Percentiles rank a stretch among this genome's conserved stretches.
phyloP scores from a whole-genome alignment of 2,888 invertebrate species.

The Polietes domitor region DNA sequence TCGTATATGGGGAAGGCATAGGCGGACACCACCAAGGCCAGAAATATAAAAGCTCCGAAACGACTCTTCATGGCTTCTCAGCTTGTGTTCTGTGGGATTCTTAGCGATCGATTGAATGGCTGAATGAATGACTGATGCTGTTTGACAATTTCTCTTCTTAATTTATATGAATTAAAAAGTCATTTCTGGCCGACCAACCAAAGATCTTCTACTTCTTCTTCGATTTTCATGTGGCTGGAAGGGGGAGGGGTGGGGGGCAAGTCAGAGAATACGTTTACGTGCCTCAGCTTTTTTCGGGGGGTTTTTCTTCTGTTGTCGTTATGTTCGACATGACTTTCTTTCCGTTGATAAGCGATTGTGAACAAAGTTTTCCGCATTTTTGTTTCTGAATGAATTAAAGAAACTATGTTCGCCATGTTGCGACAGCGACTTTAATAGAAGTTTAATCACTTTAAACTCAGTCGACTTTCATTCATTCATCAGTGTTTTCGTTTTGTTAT shows the following conservation, averaged over 20 bases:
- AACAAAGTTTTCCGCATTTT: neutral
- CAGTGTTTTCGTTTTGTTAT: no score
- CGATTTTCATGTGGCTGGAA: no score
- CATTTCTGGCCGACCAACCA: neutral
- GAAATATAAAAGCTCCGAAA: slow-evolving; percentile 2
- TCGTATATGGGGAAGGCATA: slow-evolving; percentile 31
- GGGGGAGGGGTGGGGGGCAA: no score
- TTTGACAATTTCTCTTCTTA: neutral
- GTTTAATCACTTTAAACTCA: no score
- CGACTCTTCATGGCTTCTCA: slow-evolving; percentile 6
- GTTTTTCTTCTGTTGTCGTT: neutral
- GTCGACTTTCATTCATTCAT: no score
- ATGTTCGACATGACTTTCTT: neutral
- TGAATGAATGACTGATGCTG: slow-evolving; percentile 36
- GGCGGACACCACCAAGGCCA: slow-evolving; percentile 18
- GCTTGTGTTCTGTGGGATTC: neutral
- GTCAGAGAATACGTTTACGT: slow-evolving; percentile 4
- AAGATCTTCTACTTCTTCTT: no score
- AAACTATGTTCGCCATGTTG: no score
- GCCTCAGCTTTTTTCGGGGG: neutral
- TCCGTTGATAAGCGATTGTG: neutral
- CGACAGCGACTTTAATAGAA: no score
- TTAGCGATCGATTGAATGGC: neutral
- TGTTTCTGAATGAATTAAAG: neutral
- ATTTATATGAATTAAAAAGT: slow-evolving; percentile 40